Percentiles rank a stretch among this genome's conserved stretches.
phyloP scores from a whole-genome alignment of 2,113 vertebrate species.

The Aptenodytes patagonicus region DNA sequence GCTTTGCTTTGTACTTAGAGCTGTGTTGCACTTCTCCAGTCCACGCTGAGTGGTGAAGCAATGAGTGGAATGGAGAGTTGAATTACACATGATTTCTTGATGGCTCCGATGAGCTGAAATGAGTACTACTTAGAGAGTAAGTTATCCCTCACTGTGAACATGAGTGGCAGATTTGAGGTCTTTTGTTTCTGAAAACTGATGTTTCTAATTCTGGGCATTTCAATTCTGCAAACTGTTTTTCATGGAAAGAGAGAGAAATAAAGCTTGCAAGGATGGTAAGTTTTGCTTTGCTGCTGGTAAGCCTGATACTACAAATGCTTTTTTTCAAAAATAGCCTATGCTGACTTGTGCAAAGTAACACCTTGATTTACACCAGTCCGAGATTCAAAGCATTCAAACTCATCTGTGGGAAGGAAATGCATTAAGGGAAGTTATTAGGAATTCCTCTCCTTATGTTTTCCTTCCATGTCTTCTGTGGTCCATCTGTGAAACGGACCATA shows the following conservation, averaged over 20 bases:
- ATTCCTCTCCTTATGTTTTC: neutral
- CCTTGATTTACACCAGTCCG: neutral
- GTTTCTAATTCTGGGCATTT: neutral
- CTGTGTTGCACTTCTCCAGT: neutral
- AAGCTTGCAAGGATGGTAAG: neutral
- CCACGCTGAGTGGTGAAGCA: fast-evolving
- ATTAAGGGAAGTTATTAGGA: neutral
- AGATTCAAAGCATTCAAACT: neutral
- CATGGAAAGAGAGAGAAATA: neutral
- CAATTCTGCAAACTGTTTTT: neutral
- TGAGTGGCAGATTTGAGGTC: neutral
- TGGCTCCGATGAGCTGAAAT: neutral
- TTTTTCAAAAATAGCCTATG: neutral
- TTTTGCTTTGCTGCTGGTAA: neutral
- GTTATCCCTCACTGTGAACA: neutral
- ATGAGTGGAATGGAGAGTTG: neutral
- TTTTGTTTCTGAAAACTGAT: neutral
- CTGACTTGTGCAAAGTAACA: neutral
- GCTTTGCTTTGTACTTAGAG: neutral
- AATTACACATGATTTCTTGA: neutral
- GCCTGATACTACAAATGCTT: neutral
- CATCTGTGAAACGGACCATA: neutral
- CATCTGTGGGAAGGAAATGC: neutral
- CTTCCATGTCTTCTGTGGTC: conserved; percentile 10
- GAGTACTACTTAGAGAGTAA: neutral